Conservation (phyloP, 2,113 vertebrate genomes). For the Syngnathoides biaculeatus region DNA sequence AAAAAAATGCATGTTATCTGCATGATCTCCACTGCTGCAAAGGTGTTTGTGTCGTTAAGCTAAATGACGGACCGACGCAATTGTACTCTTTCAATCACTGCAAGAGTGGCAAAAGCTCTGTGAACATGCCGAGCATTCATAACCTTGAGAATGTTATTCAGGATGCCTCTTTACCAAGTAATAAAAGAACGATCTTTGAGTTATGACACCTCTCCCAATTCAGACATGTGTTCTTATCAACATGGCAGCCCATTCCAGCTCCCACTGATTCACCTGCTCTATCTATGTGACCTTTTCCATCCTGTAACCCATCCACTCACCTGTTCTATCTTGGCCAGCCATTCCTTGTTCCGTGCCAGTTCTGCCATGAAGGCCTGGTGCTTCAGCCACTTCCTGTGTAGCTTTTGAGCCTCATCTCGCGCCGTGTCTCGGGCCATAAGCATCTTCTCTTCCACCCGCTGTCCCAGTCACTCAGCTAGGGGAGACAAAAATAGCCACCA, state of each 20-base stretch:
- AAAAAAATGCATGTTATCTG: slow-evolving; percentile 2
- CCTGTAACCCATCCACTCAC: slow-evolving; percentile 69
- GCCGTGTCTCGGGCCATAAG: slow-evolving; percentile 89
- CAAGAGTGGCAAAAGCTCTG: slow-evolving; percentile 17
- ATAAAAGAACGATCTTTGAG: slow-evolving; percentile 37
- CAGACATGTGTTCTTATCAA: slow-evolving; percentile 24
- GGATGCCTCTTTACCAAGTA: slow-evolving; percentile 45
- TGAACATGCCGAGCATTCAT: slow-evolving; percentile 35
- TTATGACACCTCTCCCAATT: slow-evolving; percentile 49
- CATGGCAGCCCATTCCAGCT: background rate
- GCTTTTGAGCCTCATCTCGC: slow-evolving; percentile 90
- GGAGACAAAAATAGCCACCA: slow-evolving; percentile 72
- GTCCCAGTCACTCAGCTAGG: slow-evolving; percentile 82
- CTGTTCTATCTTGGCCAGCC: slow-evolving; percentile 92
- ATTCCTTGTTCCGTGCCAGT: slow-evolving; percentile 90
- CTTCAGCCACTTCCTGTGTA: slow-evolving; percentile 94
- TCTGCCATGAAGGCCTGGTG: slow-evolving; percentile 94
- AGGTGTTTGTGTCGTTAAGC: slow-evolving; percentile 32
- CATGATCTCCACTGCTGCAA: slow-evolving; percentile 26
- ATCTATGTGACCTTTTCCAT: slow-evolving; percentile 37
- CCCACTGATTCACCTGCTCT: slow-evolving; percentile 30
- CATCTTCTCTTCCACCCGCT: slow-evolving; percentile 83
- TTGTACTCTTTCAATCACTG: slow-evolving; percentile 6
- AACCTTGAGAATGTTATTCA: slow-evolving; percentile 66
- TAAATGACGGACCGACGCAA: slow-evolving; percentile 13